Evolutionary conservation across 2,113 vertebrate genomes (phyloP).

Genomic region (Cettia cetti): DNA sequence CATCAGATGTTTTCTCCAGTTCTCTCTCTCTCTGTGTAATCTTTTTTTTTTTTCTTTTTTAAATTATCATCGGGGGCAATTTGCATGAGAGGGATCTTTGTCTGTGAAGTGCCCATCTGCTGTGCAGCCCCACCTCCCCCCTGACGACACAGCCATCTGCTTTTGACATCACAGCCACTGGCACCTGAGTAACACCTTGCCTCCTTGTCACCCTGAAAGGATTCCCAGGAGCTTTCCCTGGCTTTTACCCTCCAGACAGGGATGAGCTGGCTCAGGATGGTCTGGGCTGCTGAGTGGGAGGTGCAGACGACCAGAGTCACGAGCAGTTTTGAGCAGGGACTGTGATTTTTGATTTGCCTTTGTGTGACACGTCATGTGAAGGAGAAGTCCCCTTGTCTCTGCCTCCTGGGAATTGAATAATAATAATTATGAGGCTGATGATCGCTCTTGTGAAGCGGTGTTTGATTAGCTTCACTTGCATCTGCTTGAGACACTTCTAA

Average conservation of each 20-base stretch:
- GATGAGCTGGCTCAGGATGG: background rate
- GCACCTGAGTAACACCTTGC: background rate
- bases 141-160: conserved; percentile 42
- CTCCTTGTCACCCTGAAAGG: background rate
- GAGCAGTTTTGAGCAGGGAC: background rate
- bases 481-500: conserved; percentile 32
- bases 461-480: conserved; percentile 37
- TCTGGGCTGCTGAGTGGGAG: background rate
- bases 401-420: background rate
- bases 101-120: conserved; percentile 57
- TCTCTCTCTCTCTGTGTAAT: background rate
- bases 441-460: background rate
- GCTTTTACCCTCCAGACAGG: rapidly evolving
- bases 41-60: background rate
- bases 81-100: conserved; percentile 54
- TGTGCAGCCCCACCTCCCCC: conserved; percentile 4
- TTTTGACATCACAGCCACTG: conserved; percentile 28
- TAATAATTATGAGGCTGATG: conserved; percentile 16
- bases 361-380: background rate
- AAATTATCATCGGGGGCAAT: conserved; percentile 44
- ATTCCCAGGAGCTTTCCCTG: background rate
- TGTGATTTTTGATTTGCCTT: background rate
- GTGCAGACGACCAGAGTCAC: background rate
- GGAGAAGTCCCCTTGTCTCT: background rate
- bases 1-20: conserved; percentile 60